These are phyloP conservation scores for Nomada fucata DNA, from an alignment of 2,888 invertebrate species.

Conservation along the genomic window DNA sequence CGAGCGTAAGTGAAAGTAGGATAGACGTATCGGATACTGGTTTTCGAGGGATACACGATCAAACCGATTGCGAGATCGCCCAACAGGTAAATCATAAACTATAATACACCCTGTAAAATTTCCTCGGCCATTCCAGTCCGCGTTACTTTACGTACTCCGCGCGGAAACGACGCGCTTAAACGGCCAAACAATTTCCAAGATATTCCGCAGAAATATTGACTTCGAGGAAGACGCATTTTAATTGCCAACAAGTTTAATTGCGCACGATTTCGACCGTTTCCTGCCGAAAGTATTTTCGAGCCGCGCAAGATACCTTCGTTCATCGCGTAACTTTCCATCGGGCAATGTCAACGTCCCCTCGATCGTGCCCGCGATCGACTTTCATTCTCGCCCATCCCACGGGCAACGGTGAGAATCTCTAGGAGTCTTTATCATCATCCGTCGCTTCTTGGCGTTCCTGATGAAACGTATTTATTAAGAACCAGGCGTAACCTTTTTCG, in stretches of 20 bases:
- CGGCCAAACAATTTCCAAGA: too few relatives aligned
- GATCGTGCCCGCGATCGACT: slow-evolving; percentile 11
- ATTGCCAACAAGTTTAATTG: too few relatives aligned
- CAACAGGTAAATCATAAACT: too few relatives aligned
- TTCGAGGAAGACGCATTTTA: too few relatives aligned
- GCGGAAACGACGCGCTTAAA: too few relatives aligned
- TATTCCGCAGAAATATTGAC: too few relatives aligned
- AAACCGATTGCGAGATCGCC: too few relatives aligned
- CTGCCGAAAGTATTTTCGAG: not conserved
- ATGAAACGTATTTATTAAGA: slow-evolving; percentile 58
- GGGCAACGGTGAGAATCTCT: slow-evolving; percentile 24
- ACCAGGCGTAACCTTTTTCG: slow-evolving; percentile 20
- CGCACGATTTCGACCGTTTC: not conserved
- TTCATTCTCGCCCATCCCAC: not conserved
- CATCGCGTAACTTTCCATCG: not conserved
- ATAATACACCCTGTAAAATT: too few relatives aligned
- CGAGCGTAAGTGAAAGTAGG: slow-evolving; percentile 43
- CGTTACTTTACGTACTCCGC: too few relatives aligned
- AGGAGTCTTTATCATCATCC: slow-evolving; percentile 30
- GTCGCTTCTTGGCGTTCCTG: slow-evolving; percentile 47
- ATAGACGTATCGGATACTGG: not conserved
- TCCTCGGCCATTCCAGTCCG: too few relatives aligned
- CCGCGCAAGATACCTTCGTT: not conserved
- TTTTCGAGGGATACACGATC: slow-evolving; percentile 1
- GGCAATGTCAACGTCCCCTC: not conserved